These are phyloP conservation scores for Hirtodrosophila duncani DNA, from an alignment of 2,888 invertebrate species.

Conservation along the genomic window DNA sequence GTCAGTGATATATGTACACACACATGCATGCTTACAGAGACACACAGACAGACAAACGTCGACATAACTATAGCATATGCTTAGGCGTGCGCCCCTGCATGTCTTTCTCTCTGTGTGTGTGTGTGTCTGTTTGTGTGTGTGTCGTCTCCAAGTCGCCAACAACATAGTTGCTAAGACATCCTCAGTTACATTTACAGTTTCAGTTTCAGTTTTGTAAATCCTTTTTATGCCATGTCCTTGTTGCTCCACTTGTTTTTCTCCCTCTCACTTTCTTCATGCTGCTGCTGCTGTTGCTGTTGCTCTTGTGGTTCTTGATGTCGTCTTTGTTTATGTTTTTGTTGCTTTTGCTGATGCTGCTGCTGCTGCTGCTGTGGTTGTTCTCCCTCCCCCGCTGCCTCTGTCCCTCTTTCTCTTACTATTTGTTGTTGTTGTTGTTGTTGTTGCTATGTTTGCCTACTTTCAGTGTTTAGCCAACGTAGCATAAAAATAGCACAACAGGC, in stretches of 20 bases:
- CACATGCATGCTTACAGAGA: too few relatives aligned
- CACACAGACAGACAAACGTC: too few relatives aligned
- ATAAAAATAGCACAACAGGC: conserved; percentile 62
- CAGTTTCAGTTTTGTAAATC: conserved; percentile 27
- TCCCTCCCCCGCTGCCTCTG: not conserved
- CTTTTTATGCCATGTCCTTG: conserved; percentile 35
- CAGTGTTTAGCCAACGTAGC: conserved; percentile 64
- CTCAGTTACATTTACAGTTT: conserved; percentile 30
- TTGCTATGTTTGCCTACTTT: conserved; percentile 69
- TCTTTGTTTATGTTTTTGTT: too few relatives aligned
- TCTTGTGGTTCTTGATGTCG: too few relatives aligned
- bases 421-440: conserved; percentile 27
- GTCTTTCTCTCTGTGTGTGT: too few relatives aligned
- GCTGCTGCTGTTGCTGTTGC: conserved; percentile 16
- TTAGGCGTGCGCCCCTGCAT: too few relatives aligned
- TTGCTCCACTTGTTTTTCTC: conserved; percentile 21
- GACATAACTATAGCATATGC: too few relatives aligned
- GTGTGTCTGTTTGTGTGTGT: too few relatives aligned
- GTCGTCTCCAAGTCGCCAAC: too few relatives aligned
- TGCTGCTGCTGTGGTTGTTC: conserved; percentile 13
- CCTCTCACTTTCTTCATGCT: conserved; percentile 1
- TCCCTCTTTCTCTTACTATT: not conserved
- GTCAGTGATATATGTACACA: too few relatives aligned
- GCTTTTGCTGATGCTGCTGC: conserved; percentile 2
- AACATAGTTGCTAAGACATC: conserved; percentile 33